Percentiles rank a stretch among this genome's conserved stretches.
phyloP scores from a whole-genome alignment of 2,113 vertebrate genomes.

The Glareola pratincola region DNA sequence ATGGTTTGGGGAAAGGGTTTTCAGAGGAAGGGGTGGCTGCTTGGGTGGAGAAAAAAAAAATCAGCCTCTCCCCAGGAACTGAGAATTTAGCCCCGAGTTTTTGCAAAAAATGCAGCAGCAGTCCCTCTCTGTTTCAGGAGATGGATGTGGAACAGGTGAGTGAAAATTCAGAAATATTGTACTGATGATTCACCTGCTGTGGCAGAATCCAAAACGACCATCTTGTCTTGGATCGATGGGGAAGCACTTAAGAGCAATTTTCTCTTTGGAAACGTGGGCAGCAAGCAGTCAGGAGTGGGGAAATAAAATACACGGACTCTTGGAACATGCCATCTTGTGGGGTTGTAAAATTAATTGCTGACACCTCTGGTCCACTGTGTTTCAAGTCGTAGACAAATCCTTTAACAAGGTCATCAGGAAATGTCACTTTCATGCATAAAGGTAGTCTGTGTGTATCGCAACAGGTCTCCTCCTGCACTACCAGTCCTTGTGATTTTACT shows the following conservation, averaged over 20 bases:
- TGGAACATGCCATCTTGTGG: not conserved
- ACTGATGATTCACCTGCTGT: not conserved
- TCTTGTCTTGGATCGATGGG: constrained; percentile 5
- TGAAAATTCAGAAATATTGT: not conserved
- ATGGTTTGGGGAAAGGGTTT: not conserved
- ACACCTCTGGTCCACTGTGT: not conserved
- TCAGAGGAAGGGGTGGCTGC: not conserved
- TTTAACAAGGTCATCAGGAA: not conserved
- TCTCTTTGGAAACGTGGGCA: constrained; percentile 5
- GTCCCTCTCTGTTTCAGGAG: not conserved
- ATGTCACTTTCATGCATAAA: not conserved
- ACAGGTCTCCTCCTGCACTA: not conserved
- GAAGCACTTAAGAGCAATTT: constrained; percentile 56
- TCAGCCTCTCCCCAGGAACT: not conserved
- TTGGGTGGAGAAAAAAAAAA: not conserved
- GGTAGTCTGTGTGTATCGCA: not conserved
- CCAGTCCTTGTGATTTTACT: not conserved
- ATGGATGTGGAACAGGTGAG: not conserved
- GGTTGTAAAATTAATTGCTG: not conserved
- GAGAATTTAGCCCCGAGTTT: not conserved
- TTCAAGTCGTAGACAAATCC: not conserved
- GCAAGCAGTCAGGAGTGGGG: not conserved
- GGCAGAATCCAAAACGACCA: not conserved
- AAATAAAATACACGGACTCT: not conserved
- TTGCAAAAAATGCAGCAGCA: not conserved